A percentile compares a stretch with the other conserved stretches of the same genome.
These are phyloP conservation scores for Pissodes strobi DNA, from an alignment of 1,140 invertebrate species.

Conservation along the genomic window DNA sequence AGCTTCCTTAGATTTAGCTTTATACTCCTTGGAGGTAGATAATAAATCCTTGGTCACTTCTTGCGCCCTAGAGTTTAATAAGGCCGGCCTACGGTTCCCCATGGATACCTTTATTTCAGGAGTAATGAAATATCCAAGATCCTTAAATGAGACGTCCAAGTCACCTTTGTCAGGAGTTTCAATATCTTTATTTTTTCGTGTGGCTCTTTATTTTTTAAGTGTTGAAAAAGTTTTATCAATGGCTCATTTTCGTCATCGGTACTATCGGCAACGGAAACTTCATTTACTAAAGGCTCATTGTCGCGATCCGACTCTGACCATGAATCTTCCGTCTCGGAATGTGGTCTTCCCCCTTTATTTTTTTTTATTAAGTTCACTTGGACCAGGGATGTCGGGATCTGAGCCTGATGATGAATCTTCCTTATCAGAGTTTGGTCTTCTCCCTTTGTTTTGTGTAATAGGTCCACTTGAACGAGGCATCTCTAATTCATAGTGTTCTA, in stretches of 20 bases:
- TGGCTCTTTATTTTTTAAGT: background rate
- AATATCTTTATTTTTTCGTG: background rate
- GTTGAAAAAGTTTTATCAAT: too few relatives aligned
- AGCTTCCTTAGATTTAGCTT: too few relatives aligned
- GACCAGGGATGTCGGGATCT: too few relatives aligned
- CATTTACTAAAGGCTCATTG: background rate
- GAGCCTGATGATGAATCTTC: background rate
- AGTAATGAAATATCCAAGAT: background rate
- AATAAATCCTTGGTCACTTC: too few relatives aligned
- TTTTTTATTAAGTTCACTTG: too few relatives aligned
- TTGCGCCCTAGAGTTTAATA: too few relatives aligned
- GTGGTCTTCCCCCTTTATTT: too few relatives aligned
- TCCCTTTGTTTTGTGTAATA: background rate
- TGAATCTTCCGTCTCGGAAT: too few relatives aligned
- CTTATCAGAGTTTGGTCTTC: background rate
- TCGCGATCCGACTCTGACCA: background rate
- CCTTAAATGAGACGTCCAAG: background rate
- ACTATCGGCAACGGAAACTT: background rate
- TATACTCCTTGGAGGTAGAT: too few relatives aligned
- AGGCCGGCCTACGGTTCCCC: background rate
- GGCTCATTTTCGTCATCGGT: background rate
- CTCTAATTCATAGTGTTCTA: too few relatives aligned
- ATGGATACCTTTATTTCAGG: conserved; percentile 4
- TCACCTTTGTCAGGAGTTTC: background rate
- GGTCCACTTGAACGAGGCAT: background rate